Base-by-base conservation (phyloP, 1,140 invertebrate species). In the Pemphigus obesinymphae region DNA sequence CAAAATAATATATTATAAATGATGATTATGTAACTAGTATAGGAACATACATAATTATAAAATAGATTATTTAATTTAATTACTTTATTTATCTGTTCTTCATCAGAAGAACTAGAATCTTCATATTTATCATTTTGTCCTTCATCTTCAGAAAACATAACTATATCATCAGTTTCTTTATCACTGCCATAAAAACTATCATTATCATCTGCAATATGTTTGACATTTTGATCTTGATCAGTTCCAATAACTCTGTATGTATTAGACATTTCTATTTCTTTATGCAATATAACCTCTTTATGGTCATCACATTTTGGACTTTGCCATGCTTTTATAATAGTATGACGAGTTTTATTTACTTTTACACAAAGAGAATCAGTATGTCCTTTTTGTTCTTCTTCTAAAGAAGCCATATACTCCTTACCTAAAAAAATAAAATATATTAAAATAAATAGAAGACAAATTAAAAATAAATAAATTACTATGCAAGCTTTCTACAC, bases 71-170 rank as follows among this genome's bases (percentile, higher is more conserved):
- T 34, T n/a, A 23, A 29, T 23, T 50, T 58, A 31, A 20, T 29
- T 58, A 82, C 66, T 17, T 82, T 73, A 17, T 13, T 50, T 78
- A 58, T 17, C 31, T 58, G 84, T 76, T 86, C 85, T 83, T 87
- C 86, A 83, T 86, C 86, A 82, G 84, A 84, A 83, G 84, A 86
- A 81, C 83, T 83, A 50, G 86, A 86, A 43, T 86, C 87, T 85
- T 89, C 85, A 85, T 87, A 85, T 48, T 85, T 87, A 48, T 88
- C 87, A 50, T 88, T 85, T 45, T 86, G 86, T n/a, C 84, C 88
- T 84, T 90, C 88, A 85, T 90, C 89, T 85, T 93, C 92, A 34
- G 92, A 93, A 87, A 93, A 93, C 72, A 92, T 91, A 58, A 92
- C 87, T 73, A 90, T 88, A 82, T 93, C 91, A 81, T 91, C 90